Evolutionary conservation across 1,140 invertebrate genomes (phyloP).

Genomic region (Zophobas atratus): DNA sequence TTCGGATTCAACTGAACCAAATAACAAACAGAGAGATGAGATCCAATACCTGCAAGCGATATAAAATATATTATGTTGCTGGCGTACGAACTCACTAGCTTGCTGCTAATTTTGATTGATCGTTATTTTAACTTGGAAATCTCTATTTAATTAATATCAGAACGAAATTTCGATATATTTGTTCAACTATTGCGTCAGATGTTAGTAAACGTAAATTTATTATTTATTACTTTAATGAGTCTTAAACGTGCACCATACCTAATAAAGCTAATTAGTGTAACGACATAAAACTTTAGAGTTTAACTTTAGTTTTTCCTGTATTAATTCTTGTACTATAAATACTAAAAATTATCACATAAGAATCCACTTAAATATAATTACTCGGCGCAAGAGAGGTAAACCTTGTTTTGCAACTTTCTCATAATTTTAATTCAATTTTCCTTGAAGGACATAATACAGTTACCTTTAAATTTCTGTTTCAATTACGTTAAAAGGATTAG

Average conservation of each 20-base stretch:
- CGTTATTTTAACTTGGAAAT: background rate
- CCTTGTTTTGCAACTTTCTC: background rate
- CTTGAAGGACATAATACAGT: slow-evolving; percentile 5
- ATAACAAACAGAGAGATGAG: slow-evolving; percentile 15
- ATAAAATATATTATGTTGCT: slow-evolving; percentile 26
- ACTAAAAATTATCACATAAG: no score
- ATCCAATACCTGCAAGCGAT: slow-evolving; percentile 32
- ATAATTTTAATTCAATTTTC: slow-evolving; percentile 27
- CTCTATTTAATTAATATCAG: no score
- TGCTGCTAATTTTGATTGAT: slow-evolving; percentile 12
- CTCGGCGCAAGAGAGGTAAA: background rate
- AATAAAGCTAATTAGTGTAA: no score
- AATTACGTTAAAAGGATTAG: slow-evolving; percentile 36
- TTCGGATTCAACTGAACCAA: slow-evolving; percentile 15
- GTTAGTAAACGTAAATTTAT: no score
- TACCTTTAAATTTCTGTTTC: slow-evolving; percentile 29
- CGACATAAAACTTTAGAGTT: no score
- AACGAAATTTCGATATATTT: background rate
- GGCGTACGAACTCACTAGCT: slow-evolving; percentile 13
- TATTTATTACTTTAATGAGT: no score
- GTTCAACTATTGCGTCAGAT: background rate
- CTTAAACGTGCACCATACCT: no score
- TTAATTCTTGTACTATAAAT: no score
- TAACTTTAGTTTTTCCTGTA: no score
- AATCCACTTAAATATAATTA: no score